These are phyloP conservation scores for Aphelenchoides fujianensis DNA, from an alignment of 1,140 invertebrate species.

Conservation along the genomic window DNA sequence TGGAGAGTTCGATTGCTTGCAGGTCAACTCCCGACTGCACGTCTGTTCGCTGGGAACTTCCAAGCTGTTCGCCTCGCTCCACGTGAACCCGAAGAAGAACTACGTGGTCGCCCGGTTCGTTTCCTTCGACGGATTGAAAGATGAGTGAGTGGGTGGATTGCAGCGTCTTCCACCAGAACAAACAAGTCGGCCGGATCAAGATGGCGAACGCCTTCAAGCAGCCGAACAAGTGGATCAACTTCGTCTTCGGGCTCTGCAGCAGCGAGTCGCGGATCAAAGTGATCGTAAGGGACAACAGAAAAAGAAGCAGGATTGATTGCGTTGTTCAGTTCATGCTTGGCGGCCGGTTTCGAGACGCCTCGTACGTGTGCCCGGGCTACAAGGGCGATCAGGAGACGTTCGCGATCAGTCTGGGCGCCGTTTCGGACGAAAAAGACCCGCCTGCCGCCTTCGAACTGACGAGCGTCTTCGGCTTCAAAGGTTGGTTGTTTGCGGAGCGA, in stretches of 20 bases:
- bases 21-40: slow-evolving; percentile 5
- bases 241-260: neutral
- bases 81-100: slow-evolving; percentile 15
- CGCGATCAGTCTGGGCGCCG: slow-evolving; percentile 10
- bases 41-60: neutral
- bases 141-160: neutral
- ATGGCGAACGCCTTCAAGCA: slow-evolving; percentile 2
- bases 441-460: slow-evolving; percentile 17
- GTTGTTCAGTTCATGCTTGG: slow-evolving; percentile 24
- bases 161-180: neutral
- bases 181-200: neutral
- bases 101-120: neutral
- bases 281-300: neutral
- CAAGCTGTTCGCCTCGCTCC: slow-evolving; percentile 12
- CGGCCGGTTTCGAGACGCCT: neutral
- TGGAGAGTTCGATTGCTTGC: neutral
- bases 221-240: slow-evolving; percentile 8
- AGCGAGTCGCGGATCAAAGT: slow-evolving; percentile 6
- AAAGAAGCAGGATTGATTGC: neutral
- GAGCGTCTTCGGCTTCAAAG: slow-evolving; percentile 45
- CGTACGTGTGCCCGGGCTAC: slow-evolving; percentile 8
- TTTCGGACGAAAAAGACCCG: neutral
- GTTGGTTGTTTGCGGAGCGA: no score
- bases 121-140: neutral
- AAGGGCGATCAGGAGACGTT: neutral